phyloP scores from a whole-genome alignment of 2,888 invertebrate species.

The Drosophila sordidula region DNA sequence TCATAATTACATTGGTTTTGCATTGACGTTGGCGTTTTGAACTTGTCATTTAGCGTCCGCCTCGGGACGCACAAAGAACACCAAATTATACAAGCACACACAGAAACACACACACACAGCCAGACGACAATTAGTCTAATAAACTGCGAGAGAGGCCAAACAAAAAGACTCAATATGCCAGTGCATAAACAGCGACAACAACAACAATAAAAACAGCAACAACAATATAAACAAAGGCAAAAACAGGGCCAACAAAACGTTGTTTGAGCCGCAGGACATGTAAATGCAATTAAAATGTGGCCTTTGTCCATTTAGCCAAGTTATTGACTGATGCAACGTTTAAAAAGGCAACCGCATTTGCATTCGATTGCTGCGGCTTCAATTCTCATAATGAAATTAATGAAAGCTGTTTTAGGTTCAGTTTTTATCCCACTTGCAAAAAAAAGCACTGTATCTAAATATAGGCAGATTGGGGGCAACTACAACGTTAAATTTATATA shows the following conservation, averaged over 20 bases:
- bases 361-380: conserved; percentile 59
- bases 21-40: conserved; percentile 60
- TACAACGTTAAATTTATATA: too few relatives aligned
- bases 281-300: conserved; percentile 77
- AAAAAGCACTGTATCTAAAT: background rate
- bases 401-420: conserved; percentile 37
- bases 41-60: conserved; percentile 72
- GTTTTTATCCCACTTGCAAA: conserved; percentile 7
- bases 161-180: conserved; percentile 53
- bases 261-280: conserved; percentile 71
- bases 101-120: conserved; percentile 11
- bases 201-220: conserved; percentile 37
- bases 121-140: conserved; percentile 66
- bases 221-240: conserved; percentile 43
- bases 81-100: conserved; percentile 43
- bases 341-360: conserved; percentile 32
- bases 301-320: conserved; percentile 49
- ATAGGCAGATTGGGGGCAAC: too few relatives aligned
- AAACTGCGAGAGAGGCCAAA: conserved; percentile 64
- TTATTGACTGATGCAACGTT: conserved; percentile 60
- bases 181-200: conserved; percentile 59
- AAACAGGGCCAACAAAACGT: conserved; percentile 16
- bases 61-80: conserved; percentile 60
- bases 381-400: conserved; percentile 71
- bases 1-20: conserved; percentile 71